These are phyloP conservation scores for Poecilia gillii DNA, from an alignment of 2,797 vertebrate genomes.

Conservation along the genomic window DNA sequence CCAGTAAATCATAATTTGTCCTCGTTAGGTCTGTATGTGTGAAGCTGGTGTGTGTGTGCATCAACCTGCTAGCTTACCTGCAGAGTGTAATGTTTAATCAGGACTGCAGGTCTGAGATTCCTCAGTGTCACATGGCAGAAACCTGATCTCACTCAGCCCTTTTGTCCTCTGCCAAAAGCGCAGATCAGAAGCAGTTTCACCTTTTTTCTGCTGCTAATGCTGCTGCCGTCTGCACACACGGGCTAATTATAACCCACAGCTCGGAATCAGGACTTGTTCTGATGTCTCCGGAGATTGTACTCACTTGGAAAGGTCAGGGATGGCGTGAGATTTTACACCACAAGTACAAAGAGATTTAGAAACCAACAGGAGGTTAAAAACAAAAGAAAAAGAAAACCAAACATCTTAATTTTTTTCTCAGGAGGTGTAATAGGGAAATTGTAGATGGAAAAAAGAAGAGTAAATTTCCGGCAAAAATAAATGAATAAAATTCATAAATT, in stretches of 20 bases:
- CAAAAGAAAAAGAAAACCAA: too few relatives aligned
- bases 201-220: slow-evolving; percentile 21
- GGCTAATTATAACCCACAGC: slow-evolving; percentile 22
- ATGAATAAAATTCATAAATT: too few relatives aligned
- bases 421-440: too few relatives aligned
- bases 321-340: neutral
- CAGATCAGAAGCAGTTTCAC: slow-evolving; percentile 41
- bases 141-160: slow-evolving; percentile 60
- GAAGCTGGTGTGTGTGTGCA: neutral
- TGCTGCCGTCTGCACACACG: slow-evolving; percentile 3
- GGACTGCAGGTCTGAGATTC: slow-evolving; percentile 57
- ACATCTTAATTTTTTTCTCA: too few relatives aligned
- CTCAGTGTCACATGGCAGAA: slow-evolving; percentile 69
- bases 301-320: neutral
- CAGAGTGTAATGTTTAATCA: slow-evolving; percentile 42
- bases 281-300: neutral
- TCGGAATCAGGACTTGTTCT: neutral
- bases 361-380: neutral
- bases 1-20: too few relatives aligned
- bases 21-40: too few relatives aligned
- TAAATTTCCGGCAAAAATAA: too few relatives aligned
- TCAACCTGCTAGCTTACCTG: neutral
- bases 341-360: neutral
- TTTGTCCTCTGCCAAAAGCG: slow-evolving; percentile 65
- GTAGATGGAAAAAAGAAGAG: too few relatives aligned